Conservation (phyloP, 2,888 invertebrate genomes). For the Lasioglossum leucozonium region DNA sequence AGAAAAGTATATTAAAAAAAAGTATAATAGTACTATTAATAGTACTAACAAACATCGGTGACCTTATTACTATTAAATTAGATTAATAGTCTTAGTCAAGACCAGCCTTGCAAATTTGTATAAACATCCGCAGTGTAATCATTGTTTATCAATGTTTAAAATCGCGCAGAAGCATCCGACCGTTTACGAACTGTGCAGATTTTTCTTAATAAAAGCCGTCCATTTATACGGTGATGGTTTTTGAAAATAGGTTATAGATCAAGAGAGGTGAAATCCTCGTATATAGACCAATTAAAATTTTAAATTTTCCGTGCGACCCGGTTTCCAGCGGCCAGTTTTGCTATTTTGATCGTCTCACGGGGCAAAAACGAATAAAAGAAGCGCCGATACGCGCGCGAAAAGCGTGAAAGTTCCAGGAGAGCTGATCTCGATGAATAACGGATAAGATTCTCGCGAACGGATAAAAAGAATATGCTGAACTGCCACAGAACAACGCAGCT, state of each 20-base stretch:
- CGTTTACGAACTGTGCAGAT: background rate
- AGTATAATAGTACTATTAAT: no score
- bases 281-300: background rate
- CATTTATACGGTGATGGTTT: background rate
- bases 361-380: background rate
- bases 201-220: background rate
- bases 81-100: no score
- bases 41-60: no score
- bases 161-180: background rate
- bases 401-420: constrained; percentile 48
- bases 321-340: background rate
- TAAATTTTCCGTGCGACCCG: constrained; percentile 12
- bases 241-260: background rate
- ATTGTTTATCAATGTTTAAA: background rate
- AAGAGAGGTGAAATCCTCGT: background rate
- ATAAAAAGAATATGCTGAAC: constrained; percentile 29
- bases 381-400: background rate
- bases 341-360: background rate
- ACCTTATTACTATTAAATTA: no score
- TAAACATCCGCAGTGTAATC: background rate
- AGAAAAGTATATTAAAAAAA: no score
- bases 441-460: constrained; percentile 29
- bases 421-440: constrained; percentile 42
- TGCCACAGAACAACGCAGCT: constrained; percentile 35
- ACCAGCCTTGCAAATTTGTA: background rate